Percentiles rank a stretch among this genome's conserved stretches.
Conservation (phyloP, 2,113 vertebrate species). For the Anhinga anhinga region DNA sequence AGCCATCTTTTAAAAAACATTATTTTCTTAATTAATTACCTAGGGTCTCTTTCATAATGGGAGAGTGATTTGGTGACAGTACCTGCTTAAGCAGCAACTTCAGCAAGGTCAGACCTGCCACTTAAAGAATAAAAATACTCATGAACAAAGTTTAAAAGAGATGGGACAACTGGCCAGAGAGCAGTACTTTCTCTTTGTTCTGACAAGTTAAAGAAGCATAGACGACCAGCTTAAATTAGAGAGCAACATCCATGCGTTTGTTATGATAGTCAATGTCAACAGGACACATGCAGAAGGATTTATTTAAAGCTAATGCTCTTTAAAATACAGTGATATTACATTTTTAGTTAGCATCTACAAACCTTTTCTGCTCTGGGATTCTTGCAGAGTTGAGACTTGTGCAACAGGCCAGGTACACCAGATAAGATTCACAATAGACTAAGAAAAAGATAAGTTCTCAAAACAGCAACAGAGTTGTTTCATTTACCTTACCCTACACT, state of each 20-base stretch:
- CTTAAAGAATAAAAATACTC: neutral
- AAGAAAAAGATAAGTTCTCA: neutral
- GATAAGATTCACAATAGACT: neutral
- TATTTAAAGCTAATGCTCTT: neutral
- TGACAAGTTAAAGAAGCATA: neutral
- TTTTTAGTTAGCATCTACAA: neutral
- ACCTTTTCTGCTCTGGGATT: neutral
- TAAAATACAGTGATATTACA: neutral
- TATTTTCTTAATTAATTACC: neutral
- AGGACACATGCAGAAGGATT: neutral
- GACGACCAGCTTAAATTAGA: neutral
- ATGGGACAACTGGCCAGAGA: neutral
- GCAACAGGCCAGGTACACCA: neutral
- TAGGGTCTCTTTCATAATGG: neutral
- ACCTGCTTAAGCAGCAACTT: neutral
- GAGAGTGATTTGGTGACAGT: neutral
- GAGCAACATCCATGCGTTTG: neutral
- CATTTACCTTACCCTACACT: neutral
- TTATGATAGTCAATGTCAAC: neutral
- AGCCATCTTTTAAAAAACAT: neutral
- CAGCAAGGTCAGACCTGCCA: neutral
- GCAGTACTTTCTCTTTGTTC: neutral
- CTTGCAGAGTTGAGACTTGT: neutral
- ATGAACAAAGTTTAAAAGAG: neutral
- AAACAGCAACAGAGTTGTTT: neutral